Conservation (phyloP, 2,888 invertebrate species). For the Mythimna lalbum region DNA sequence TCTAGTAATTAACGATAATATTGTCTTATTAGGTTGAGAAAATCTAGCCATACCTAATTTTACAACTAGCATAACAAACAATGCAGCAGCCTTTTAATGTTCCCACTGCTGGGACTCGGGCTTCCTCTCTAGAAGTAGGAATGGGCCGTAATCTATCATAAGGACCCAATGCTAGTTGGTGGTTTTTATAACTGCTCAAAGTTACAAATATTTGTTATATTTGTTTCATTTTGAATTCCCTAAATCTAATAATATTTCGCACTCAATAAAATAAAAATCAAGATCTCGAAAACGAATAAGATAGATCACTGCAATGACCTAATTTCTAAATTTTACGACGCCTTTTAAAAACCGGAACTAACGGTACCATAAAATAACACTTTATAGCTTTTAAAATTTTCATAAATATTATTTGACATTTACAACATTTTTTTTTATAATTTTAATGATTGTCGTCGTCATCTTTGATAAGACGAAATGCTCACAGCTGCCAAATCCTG, state of each 20-base stretch:
- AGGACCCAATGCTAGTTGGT: too few species aligned
- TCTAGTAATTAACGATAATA: too few species aligned
- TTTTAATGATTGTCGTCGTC: slow-evolving; percentile 16
- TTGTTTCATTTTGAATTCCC: background rate
- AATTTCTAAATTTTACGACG: slow-evolving; percentile 52
- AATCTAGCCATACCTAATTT: too few species aligned
- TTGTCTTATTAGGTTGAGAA: too few species aligned
- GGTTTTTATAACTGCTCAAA: too few species aligned
- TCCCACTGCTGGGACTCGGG: too few species aligned
- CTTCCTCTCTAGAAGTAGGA: too few species aligned
- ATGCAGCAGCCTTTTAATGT: too few species aligned
- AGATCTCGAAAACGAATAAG: slow-evolving; percentile 25
- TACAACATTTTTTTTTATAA: slow-evolving; percentile 23
- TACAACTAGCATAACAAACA: too few species aligned
- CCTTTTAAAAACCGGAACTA: slow-evolving; percentile 55
- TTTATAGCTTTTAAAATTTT: slow-evolving; percentile 50
- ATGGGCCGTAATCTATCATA: too few species aligned
- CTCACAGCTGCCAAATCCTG: background rate
- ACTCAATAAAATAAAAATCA: slow-evolving; percentile 33
- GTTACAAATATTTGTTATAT: too few species aligned
- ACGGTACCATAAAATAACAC: slow-evolving; percentile 50
- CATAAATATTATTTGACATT: slow-evolving; percentile 42
- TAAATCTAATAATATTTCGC: slow-evolving; percentile 9
- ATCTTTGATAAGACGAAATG: slow-evolving; percentile 4
- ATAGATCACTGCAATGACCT: slow-evolving; percentile 51